Evolutionary conservation across 2,113 vertebrate species (phyloP).

Genomic region (Tragelaphus imberbis): DNA sequence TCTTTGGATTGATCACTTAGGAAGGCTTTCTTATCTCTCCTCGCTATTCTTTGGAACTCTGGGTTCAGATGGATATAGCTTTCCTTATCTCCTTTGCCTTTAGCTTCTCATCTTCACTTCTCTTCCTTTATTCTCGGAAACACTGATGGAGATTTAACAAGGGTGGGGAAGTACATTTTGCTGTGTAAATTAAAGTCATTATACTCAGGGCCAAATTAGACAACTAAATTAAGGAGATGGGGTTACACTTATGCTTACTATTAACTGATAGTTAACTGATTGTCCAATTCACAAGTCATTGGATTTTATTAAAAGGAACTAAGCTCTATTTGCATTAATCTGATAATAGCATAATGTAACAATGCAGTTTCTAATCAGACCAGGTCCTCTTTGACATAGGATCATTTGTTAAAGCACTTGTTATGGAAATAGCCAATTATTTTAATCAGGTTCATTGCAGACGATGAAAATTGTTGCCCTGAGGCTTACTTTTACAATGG

Average conservation of each 20-base stretch:
- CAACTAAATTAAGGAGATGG: not conserved
- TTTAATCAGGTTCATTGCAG: constrained; percentile 83
- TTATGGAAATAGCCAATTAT: constrained; percentile 82
- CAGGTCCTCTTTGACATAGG: constrained; percentile 61
- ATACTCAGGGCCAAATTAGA: not conserved
- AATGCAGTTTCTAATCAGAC: constrained; percentile 52
- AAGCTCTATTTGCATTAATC: not conserved
- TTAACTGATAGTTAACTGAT: not conserved
- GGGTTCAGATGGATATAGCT: not conserved
- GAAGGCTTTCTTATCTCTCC: not conserved
- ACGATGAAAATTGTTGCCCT: constrained; percentile 74
- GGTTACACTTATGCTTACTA: not conserved
- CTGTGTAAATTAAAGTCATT: not conserved
- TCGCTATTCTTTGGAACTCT: not conserved
- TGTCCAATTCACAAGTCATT: not conserved
- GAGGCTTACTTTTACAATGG: constrained; percentile 65
- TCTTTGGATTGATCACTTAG: not conserved
- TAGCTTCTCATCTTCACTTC: not conserved
- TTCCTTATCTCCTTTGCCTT: not conserved
- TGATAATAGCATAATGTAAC: not conserved
- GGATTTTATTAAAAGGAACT: constrained; percentile 14
- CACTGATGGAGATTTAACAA: not conserved
- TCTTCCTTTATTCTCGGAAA: not conserved
- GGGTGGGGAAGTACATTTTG: not conserved
- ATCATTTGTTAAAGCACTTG: constrained; percentile 76